Percentiles rank a stretch among this genome's conserved stretches.
phyloP scores from a whole-genome alignment of 2,888 invertebrate genomes.

The Lissocephala sabroskyi region DNA sequence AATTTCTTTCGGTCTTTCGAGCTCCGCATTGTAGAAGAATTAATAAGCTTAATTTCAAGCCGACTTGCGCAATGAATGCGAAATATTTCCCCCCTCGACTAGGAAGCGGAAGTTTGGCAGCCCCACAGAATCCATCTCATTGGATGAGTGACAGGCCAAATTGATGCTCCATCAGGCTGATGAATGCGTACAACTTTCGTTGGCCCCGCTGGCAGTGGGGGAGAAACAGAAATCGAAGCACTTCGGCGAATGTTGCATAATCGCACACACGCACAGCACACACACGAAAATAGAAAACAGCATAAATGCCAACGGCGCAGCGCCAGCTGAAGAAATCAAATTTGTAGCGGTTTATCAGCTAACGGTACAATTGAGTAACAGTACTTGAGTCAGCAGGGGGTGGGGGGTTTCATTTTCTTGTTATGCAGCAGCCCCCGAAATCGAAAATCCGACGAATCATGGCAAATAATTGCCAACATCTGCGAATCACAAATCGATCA shows the following conservation, averaged over 20 bases:
- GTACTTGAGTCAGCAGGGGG: slow-evolving; percentile 27
- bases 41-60: slow-evolving; percentile 27
- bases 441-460: slow-evolving; percentile 53
- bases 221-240: slow-evolving; percentile 33
- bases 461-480: slow-evolving; percentile 54
- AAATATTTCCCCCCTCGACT: slow-evolving; percentile 14
- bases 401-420: slow-evolving; percentile 59
- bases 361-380: slow-evolving; percentile 62
- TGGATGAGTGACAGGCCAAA: too few relatives aligned
- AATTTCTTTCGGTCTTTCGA: slow-evolving; percentile 17
- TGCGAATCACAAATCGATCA: too few relatives aligned
- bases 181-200: slow-evolving; percentile 16
- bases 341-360: slow-evolving; percentile 65
- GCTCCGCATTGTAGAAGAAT: slow-evolving; percentile 43
- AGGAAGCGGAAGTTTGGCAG: slow-evolving; percentile 36
- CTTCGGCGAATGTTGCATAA: slow-evolving; percentile 49
- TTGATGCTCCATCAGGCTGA: slow-evolving; percentile 19
- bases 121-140: too few relatives aligned
- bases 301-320: slow-evolving; percentile 20
- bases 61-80: background rate
- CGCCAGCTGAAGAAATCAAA: slow-evolving; percentile 31
- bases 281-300: slow-evolving; percentile 34
- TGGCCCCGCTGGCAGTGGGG: slow-evolving; percentile 13
- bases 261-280: slow-evolving; percentile 1
- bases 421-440: slow-evolving; percentile 33